A percentile compares a stretch with the other conserved stretches of the same genome.
Conservation (phyloP, 2,797 vertebrate species). For the Amphiprion clarkii region DNA sequence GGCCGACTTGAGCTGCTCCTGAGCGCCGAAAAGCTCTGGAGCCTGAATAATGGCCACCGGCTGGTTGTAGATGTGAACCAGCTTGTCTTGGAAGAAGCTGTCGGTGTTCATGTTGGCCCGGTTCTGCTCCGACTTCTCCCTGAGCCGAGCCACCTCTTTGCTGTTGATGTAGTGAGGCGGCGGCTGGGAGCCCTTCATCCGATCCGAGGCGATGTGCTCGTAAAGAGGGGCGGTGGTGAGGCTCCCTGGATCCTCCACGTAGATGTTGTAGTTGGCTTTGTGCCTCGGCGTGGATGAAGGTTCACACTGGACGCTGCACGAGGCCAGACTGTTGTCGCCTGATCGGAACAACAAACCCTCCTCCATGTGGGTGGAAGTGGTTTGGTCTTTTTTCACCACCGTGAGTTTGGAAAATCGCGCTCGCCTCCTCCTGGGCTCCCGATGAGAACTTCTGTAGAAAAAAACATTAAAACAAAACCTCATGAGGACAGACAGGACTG, state of each 20-base stretch:
- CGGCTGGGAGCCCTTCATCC: constrained; percentile 77
- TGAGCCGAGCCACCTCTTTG: constrained; percentile 81
- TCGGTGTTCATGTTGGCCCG: constrained; percentile 81
- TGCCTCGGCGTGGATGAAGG: constrained; percentile 84
- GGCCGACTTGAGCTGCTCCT: constrained; percentile 90
- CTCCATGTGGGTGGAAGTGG: constrained; percentile 93
- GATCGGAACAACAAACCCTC: constrained; percentile 86
- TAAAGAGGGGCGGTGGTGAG: constrained; percentile 81
- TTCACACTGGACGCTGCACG: constrained; percentile 84
- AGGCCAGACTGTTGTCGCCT: constrained; percentile 84
- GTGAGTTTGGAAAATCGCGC: constrained; percentile 89
- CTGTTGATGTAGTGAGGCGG: constrained; percentile 82
- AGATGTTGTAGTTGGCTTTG: constrained; percentile 92
- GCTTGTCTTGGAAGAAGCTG: constrained; percentile 88
- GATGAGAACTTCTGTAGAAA: constrained; percentile 83
- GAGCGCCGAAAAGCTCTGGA: constrained; percentile 88
- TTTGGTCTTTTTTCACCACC: constrained; percentile 93
- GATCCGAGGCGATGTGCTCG: constrained; percentile 80
- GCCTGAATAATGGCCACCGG: constrained; percentile 91
- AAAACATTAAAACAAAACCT: constrained; percentile 20
- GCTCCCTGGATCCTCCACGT: constrained; percentile 89
- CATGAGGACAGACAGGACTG: too few relatives aligned
- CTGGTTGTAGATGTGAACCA: constrained; percentile 92
- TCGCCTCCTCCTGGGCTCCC: constrained; percentile 75
- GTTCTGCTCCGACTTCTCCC: constrained; percentile 85